Evolutionary conservation across 2,888 invertebrate genomes (phyloP).

Genomic region (Rhaphigaster nebulosa): DNA sequence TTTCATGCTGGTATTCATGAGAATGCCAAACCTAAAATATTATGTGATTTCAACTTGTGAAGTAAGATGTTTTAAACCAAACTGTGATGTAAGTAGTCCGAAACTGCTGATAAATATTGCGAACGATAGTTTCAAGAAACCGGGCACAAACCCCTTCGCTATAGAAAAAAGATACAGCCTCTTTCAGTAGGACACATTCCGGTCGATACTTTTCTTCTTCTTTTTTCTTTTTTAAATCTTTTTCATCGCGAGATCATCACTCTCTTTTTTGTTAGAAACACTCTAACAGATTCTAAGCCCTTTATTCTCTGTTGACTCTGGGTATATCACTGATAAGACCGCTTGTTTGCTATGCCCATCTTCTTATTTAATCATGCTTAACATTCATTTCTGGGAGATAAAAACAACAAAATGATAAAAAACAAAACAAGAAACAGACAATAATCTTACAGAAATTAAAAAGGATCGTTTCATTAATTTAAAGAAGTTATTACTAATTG

Average conservation of each 20-base stretch:
- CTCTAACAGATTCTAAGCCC: background rate
- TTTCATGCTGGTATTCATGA: too few relatives aligned
- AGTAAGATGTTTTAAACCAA: background rate
- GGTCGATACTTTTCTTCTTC: background rate
- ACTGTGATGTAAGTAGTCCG: background rate
- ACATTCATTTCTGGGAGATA: background rate
- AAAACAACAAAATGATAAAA: background rate
- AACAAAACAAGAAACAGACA: background rate
- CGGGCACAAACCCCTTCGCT: background rate
- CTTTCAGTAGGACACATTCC: background rate
- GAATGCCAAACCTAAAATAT: too few relatives aligned
- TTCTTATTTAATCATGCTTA: background rate
- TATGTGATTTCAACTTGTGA: background rate
- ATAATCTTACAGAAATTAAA: too few relatives aligned
- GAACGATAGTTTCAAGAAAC: background rate
- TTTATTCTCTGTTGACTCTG: background rate
- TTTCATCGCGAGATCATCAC: constrained; percentile 6
- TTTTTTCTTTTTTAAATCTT: constrained; percentile 5
- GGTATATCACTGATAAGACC: background rate
- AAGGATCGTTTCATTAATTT: too few relatives aligned
- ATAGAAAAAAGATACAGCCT: background rate
- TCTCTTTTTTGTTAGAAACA: constrained; percentile 6
- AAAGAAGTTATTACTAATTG: too few relatives aligned
- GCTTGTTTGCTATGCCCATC: background rate
- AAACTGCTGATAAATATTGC: background rate